Conservation (phyloP, 2,888 invertebrate genomes). For the Drosophila birchii region DNA sequence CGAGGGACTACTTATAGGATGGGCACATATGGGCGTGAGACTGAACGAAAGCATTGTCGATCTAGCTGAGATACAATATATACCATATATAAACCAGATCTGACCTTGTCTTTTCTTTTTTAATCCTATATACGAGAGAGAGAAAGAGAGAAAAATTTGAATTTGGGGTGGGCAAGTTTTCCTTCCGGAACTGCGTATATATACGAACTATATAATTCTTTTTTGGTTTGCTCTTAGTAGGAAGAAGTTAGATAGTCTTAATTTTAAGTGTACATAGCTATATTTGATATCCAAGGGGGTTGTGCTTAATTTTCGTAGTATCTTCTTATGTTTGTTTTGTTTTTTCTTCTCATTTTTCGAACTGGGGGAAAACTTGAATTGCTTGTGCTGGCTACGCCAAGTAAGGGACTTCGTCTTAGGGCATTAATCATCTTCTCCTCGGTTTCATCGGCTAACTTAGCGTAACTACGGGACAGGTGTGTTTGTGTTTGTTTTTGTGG, state of each 20-base stretch:
- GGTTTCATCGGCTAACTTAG: constrained; percentile 44
- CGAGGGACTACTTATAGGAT: constrained; percentile 37
- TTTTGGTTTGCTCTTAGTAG: constrained; percentile 64
- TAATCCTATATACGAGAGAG: constrained; percentile 31
- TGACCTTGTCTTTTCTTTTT: constrained; percentile 31
- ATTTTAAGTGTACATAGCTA: constrained; percentile 59
- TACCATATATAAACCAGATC: constrained; percentile 18
- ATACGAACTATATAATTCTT: constrained; percentile 31
- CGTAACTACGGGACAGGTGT: constrained; percentile 52
- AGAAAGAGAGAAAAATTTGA: constrained; percentile 33
- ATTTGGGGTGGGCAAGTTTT: constrained; percentile 65
- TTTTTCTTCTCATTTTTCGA: constrained; percentile 7
- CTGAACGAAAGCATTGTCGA: constrained; percentile 27
- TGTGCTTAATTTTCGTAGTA: constrained; percentile 59
- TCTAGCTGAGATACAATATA: constrained; percentile 19
- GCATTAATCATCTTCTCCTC: constrained; percentile 1
- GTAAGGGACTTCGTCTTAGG: constrained; percentile 32
- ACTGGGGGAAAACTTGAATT: constrained; percentile 53
- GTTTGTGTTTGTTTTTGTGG: constrained; percentile 22
- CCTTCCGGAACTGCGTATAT: constrained; percentile 56
- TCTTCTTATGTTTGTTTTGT: constrained; percentile 3
- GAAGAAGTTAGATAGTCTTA: constrained; percentile 76
- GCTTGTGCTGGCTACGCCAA: constrained; percentile 80
- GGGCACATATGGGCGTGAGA: constrained; percentile 19
- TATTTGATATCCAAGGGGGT: constrained; percentile 72